These are phyloP conservation scores for Patella depressa DNA, from an alignment of 2,888 invertebrate species.

Conservation along the genomic window DNA sequence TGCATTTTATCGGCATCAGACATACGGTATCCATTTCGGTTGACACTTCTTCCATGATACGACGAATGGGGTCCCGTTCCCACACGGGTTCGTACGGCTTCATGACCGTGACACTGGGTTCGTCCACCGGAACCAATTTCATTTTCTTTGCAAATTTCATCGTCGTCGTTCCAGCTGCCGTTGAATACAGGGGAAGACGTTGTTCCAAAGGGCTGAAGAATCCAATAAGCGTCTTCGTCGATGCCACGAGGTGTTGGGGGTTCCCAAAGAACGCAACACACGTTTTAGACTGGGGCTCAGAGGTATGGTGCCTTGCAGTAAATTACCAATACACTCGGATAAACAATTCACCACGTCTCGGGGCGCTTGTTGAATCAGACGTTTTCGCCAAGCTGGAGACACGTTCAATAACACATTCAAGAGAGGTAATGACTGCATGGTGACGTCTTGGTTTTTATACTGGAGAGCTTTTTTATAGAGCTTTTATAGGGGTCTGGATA, in stretches of 20 bases:
- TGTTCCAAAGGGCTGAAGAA: too few species aligned
- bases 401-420: too few species aligned
- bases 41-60: neutral
- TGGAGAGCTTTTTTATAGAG: too few species aligned
- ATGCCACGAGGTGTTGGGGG: neutral
- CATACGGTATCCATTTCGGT: neutral
- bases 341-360: neutral
- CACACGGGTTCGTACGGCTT: conserved; percentile 3
- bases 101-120: neutral
- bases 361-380: too few species aligned
- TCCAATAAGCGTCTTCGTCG: neutral
- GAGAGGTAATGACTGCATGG: too few species aligned
- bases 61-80: neutral
- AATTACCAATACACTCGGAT: neutral
- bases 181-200: too few species aligned
- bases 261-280: neutral
- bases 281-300: neutral
- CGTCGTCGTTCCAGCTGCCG: too few species aligned
- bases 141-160: neutral
- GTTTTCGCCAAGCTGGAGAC: too few species aligned
- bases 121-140: neutral
- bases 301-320: neutral
- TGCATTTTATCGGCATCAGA: neutral
- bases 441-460: too few species aligned
- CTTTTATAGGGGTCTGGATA: too few species aligned